These are phyloP conservation scores for Crotalus viridis DNA, from an alignment of 2,113 vertebrate genomes.

Conservation along the genomic window DNA sequence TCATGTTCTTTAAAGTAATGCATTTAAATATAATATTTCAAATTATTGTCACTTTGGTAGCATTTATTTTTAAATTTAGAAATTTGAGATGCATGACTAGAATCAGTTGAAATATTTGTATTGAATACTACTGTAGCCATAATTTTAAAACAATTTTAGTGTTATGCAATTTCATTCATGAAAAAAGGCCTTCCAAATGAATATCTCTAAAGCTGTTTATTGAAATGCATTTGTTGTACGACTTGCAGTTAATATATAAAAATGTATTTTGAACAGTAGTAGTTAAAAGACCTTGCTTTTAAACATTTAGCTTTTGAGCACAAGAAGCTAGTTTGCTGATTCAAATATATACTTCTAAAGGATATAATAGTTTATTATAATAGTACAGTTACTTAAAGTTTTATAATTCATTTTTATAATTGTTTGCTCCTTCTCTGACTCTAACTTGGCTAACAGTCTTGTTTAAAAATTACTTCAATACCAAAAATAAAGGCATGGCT, in stretches of 20 bases:
- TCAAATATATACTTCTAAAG: background rate
- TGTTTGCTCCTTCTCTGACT: background rate
- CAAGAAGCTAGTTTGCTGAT: background rate
- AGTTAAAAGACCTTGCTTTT: background rate
- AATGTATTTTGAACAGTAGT: background rate
- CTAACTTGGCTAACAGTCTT: background rate
- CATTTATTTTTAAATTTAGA: background rate
- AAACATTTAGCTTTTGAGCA: background rate
- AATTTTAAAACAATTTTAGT: background rate
- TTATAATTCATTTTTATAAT: background rate
- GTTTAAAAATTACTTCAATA: background rate
- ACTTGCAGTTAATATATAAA: background rate
- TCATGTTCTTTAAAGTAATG: too few relatives aligned
- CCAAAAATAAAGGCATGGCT: background rate
- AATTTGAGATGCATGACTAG: background rate
- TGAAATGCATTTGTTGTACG: background rate
- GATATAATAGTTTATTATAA: background rate
- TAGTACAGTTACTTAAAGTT: background rate
- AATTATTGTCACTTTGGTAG: background rate
- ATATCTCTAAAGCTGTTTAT: background rate
- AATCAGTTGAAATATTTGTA: background rate
- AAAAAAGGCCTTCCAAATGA: background rate
- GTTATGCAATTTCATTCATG: background rate
- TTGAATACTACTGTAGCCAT: background rate
- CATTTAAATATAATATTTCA: background rate